Percentiles rank a stretch among this genome's conserved stretches.
Evolutionary conservation across 2,113 vertebrate genomes (phyloP).

Genomic region (Asarcornis scutulata): DNA sequence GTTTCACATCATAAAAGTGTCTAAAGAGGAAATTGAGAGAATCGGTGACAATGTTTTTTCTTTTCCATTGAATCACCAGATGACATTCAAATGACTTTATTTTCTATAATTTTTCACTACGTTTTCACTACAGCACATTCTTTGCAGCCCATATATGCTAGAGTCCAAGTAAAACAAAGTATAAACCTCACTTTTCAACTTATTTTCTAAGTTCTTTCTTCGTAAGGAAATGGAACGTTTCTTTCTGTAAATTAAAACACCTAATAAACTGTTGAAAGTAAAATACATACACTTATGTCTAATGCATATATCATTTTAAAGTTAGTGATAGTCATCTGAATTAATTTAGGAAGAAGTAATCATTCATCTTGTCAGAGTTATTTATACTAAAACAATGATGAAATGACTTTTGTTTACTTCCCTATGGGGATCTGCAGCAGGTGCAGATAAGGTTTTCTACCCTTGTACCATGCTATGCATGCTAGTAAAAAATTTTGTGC

Average conservation of each 20-base stretch:
- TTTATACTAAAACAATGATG: background rate
- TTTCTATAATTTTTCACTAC: background rate
- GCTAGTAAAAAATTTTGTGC: background rate
- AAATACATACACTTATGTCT: background rate
- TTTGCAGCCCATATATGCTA: background rate
- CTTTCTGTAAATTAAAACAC: background rate
- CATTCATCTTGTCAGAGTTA: background rate
- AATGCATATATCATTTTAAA: background rate
- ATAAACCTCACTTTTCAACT: background rate
- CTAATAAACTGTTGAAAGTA: background rate
- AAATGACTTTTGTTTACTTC: background rate
- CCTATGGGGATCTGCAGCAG: background rate
- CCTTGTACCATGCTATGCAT: fast-evolving
- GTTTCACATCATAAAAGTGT: background rate
- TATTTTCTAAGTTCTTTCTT: background rate
- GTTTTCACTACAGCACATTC: background rate
- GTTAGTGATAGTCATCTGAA: background rate
- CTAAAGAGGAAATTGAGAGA: background rate
- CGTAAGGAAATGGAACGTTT: background rate
- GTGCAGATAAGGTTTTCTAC: background rate
- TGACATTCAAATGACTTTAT: constrained; percentile 1
- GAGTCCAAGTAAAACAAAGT: background rate
- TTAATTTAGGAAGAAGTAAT: background rate
- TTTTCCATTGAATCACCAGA: background rate
- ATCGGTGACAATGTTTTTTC: background rate